These are phyloP conservation scores for Tamandua tetradactyla DNA, from an alignment of 2,797 vertebrate genomes.

Conservation along the genomic window DNA sequence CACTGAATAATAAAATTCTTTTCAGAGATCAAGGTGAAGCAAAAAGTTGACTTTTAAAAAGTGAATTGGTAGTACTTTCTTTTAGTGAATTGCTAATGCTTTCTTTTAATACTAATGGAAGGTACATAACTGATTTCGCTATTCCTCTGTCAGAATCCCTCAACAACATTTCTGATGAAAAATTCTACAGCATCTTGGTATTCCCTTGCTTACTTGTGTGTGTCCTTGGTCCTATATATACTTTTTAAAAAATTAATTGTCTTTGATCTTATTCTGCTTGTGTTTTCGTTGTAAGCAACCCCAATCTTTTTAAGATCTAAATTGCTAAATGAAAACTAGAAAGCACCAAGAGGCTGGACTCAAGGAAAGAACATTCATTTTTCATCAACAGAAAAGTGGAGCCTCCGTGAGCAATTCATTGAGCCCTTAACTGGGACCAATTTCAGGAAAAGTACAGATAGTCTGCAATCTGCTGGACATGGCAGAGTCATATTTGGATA, in stretches of 20 bases:
- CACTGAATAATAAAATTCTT: not conserved
- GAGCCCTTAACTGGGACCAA: not conserved
- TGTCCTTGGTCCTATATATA: not conserved
- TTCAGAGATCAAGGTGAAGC: not conserved
- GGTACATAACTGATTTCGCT: not conserved
- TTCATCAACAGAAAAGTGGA: not conserved
- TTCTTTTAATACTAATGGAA: not conserved
- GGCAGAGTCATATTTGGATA: not conserved
- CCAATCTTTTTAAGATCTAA: not conserved
- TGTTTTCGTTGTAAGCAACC: not conserved
- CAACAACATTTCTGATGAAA: not conserved
- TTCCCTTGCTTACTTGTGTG: not conserved
- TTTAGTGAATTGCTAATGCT: no score
- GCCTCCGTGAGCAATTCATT: not conserved
- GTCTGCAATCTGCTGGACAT: not conserved
- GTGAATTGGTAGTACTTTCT: not conserved
- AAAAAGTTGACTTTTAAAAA: not conserved
- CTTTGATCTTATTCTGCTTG: not conserved
- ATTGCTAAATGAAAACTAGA: not conserved
- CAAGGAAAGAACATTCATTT: not conserved
- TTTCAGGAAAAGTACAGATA: not conserved
- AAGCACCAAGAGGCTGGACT: not conserved
- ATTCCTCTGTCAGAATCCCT: not conserved
- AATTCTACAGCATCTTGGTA: not conserved
- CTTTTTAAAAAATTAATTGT: no score